These are phyloP conservation scores for Metalampra italica DNA, from an alignment of 2,888 invertebrate genomes.

Conservation along the genomic window DNA sequence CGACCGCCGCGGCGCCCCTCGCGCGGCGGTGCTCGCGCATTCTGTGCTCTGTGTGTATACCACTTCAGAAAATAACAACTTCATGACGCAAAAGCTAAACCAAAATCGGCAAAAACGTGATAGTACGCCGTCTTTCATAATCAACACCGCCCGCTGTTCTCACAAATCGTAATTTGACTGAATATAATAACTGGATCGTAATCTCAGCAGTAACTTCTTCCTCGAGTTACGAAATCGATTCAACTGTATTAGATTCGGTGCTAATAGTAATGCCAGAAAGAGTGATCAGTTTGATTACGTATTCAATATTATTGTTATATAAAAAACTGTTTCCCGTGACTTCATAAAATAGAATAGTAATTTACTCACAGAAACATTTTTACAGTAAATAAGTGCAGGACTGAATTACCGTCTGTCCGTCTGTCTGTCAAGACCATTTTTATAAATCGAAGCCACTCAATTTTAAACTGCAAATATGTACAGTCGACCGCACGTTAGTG, in stretches of 20 bases:
- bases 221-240: conserved; percentile 21
- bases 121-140: not conserved
- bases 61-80: not conserved
- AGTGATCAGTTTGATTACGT: not conserved
- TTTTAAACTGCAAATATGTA: not conserved
- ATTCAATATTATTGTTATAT: not conserved
- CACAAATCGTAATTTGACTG: conserved; percentile 7
- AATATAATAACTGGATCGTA: conserved; percentile 8
- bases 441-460: not conserved
- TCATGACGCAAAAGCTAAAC: not conserved
- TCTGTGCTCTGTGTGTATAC: not conserved
- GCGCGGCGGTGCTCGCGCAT: too few species aligned
- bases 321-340: too few species aligned
- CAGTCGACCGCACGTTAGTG: too few species aligned
- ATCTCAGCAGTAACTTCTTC: conserved; percentile 16
- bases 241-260: not conserved
- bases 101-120: not conserved
- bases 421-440: too few species aligned
- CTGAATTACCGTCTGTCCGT: too few species aligned
- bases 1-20: too few species aligned
- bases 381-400: too few species aligned
- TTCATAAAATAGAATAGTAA: too few species aligned
- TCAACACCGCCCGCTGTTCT: conserved; percentile 1
- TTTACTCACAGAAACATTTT: too few species aligned
- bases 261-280: conserved; percentile 5